Conservation (phyloP, 1,140 invertebrate genomes). For the Drosophila parvula region DNA sequence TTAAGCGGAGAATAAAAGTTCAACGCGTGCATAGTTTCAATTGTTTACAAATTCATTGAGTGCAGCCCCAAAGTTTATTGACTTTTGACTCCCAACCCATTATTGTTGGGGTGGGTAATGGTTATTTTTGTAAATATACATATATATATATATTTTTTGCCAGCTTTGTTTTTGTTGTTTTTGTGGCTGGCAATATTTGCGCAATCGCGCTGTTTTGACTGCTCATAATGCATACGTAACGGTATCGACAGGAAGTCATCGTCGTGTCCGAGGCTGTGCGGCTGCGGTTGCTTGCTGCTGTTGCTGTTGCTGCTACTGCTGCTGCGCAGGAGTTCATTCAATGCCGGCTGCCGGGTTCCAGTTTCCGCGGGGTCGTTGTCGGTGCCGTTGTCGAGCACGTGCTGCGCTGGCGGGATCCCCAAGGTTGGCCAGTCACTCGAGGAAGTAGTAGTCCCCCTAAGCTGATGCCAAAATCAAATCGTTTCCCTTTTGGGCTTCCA, state of each 20-base stretch:
- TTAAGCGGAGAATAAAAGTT: too few relatives aligned
- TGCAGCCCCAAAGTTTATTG: slow-evolving; percentile 71
- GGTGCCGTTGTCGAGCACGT: slow-evolving; percentile 41
- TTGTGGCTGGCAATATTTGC: slow-evolving; percentile 38
- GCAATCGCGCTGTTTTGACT: slow-evolving; percentile 48
- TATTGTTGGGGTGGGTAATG: slow-evolving; percentile 83
- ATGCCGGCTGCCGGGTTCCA: slow-evolving; percentile 55
- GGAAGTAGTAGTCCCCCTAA: slow-evolving; percentile 35
- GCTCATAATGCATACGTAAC: slow-evolving; percentile 72
- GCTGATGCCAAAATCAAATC: background rate
- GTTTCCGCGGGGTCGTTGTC: slow-evolving; percentile 60
- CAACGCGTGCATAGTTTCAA: background rate
- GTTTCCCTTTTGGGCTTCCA: slow-evolving; percentile 9
- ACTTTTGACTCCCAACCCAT: slow-evolving; percentile 81
- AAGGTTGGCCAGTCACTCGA: slow-evolving; percentile 39
- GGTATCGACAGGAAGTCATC: slow-evolving; percentile 73
- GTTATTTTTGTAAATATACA: slow-evolving; percentile 30
- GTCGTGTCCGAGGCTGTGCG: slow-evolving; percentile 8
- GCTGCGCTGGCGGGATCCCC: slow-evolving; percentile 34
- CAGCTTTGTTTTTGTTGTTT: slow-evolving; percentile 17
- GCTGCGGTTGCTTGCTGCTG: slow-evolving; percentile 6
- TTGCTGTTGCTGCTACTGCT: background rate
- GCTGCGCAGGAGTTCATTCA: slow-evolving; percentile 62
- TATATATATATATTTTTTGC: background rate
- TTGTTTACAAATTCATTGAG: slow-evolving; percentile 50